Base-by-base conservation (phyloP, 2,113 vertebrate species). In the Brevimyrus niger region DNA sequence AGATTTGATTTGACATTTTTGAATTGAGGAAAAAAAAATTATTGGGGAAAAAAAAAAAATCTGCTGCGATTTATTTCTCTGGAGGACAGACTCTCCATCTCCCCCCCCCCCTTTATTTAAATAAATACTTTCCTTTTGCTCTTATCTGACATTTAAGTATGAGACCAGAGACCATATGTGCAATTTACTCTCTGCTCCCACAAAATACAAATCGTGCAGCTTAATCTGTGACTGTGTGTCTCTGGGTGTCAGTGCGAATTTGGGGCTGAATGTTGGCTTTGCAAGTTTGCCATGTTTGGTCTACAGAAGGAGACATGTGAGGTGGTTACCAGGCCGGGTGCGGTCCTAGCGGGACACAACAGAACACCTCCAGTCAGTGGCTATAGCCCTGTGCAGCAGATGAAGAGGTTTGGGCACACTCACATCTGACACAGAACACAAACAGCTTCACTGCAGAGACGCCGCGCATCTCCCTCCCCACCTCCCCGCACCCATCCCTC, bases 331-430 rank as follows among this genome's bases (percentile, higher is more conserved):
- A 95, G 96, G 94, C 94, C 96, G 95, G 95, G 96, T 94, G 90
- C 94, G 95, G 93, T 96, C 95, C 95, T 95, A 95, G 92, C 93
- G 94, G 94, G 94, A 96, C 95, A 95, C 96, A 96, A 92, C 94
- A 95, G 95, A 97, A 96, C 95, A 94, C 94, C 95, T 97, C 95
- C 97, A 94, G 96, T 94, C 96, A 97, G 95, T 96, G 96, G 96
- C 94, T 97, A 97, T 96, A 96, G 95, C 97, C 96, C 96, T 95
- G 97, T 96, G 95, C 91, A 97, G 96, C 96, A 97, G 95, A 97
- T 93, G 95, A 96, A 97, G 95, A 97, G 95, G 96, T 97, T 96
- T 89, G 94, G 96, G 97, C 96, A 97, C 96, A 96, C 94, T 95
- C 93, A 94, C 94, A 97, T 96, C 96, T 95, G 95, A 94, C 96